These are phyloP conservation scores for Lutjanus erythropterus DNA, from an alignment of 2,113 vertebrate genomes.

Conservation along the genomic window DNA sequence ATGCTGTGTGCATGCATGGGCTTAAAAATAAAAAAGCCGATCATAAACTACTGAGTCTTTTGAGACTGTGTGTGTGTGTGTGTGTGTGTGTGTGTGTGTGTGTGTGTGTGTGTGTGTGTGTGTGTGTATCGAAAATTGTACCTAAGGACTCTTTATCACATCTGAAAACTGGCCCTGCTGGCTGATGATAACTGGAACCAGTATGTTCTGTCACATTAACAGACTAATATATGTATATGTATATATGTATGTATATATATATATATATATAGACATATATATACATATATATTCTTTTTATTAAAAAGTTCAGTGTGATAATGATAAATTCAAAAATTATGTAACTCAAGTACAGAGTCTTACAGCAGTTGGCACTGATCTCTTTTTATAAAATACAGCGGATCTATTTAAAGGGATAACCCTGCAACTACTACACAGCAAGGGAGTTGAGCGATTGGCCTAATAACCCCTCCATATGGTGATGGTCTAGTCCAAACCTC, in stretches of 20 bases:
- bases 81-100: too few relatives aligned
- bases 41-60: neutral
- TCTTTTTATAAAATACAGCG: conserved; percentile 33
- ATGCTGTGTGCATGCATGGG: neutral
- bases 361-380: conserved; percentile 11
- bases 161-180: neutral
- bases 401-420: conserved; percentile 65
- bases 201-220: neutral
- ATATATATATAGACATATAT: too few relatives aligned
- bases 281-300: too few relatives aligned
- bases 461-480: conserved; percentile 54
- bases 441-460: conserved; percentile 21
- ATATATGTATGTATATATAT: too few relatives aligned
- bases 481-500: conserved; percentile 18
- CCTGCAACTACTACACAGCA: conserved; percentile 36
- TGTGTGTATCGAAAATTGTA: neutral
- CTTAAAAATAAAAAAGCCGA: conserved; percentile 11
- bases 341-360: neutral
- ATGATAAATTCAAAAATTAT: neutral
- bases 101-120: too few relatives aligned
- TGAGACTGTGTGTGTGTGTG: too few relatives aligned
- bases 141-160: neutral
- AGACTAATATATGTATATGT: too few relatives aligned
- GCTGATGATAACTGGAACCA: neutral
- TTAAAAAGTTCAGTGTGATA: neutral